Conservation (phyloP, 2,113 vertebrate genomes). For the Spea multiplicata region DNA sequence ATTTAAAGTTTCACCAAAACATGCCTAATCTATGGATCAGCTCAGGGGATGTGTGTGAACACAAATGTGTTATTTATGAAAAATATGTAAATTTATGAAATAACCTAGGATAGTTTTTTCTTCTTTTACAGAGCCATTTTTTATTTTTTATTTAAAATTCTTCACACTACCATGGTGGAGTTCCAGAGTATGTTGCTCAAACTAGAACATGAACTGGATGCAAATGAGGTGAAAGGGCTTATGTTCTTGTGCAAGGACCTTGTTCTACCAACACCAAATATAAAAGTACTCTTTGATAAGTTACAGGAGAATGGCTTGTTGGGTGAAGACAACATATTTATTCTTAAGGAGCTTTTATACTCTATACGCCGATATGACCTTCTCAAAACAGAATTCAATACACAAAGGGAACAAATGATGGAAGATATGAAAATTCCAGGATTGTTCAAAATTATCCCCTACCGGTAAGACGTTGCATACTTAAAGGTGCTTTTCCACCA, state of each 20-base stretch:
- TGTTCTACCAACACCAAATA: constrained; percentile 52
- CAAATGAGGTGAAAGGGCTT: constrained; percentile 53
- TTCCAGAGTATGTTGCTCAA: constrained; percentile 47
- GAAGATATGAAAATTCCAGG: constrained; percentile 43
- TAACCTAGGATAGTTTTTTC: neutral
- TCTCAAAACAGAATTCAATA: constrained; percentile 45
- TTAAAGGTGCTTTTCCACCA: too few relatives aligned
- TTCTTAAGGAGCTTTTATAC: constrained; percentile 67
- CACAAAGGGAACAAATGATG: constrained; percentile 50
- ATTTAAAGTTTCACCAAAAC: too few relatives aligned
- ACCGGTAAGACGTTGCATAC: constrained; percentile 2
- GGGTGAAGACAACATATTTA: constrained; percentile 20
- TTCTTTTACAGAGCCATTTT: neutral
- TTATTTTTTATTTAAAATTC: neutral
- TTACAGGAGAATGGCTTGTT: constrained; percentile 58
- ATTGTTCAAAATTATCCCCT: neutral
- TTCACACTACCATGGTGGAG: neutral
- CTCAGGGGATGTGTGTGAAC: too few relatives aligned
- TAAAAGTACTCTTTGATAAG: constrained; percentile 51
- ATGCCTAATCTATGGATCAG: too few relatives aligned
- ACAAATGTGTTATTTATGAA: too few relatives aligned
- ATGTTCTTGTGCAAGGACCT: constrained; percentile 64
- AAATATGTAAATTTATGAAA: too few relatives aligned
- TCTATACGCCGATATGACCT: constrained; percentile 54
- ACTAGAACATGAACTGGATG: constrained; percentile 55